Evolutionary conservation across 2,888 invertebrate species (phyloP), one percentile per base, ranked within the genome.

Genomic region (Salpingus planirostris): DNA sequence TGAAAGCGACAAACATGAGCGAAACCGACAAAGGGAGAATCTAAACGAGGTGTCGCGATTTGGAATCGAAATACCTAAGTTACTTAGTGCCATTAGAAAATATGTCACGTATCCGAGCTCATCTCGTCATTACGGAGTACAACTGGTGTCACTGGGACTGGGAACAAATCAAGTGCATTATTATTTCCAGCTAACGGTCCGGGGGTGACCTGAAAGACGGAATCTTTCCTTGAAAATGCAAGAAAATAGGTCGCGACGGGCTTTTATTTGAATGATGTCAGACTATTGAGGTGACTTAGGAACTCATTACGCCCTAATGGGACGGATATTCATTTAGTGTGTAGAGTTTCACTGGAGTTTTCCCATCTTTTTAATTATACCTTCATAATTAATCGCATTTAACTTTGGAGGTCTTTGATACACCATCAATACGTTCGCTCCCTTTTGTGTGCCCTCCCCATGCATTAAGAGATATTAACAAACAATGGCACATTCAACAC

Each of bases 281-380:
- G 29, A 29, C 24, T 25, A 15, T 29, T 29, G 29, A 34, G 13
- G 29, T 29, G 21, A 12, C 25, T 29, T 21, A 24, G 36, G 39
- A 46, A 44, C 43, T 46, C 41, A 40, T 46, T 46, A 44, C 42
- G 37, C 40, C 31, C 40, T 44, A 46, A 44, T 43, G 41, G 41
- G 41, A 36, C 40, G 33, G 27, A 38, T 33, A 46, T 42, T 44
- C 42, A 43, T 46, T 40, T 43, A 43, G 40, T n/a, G 43, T 45
- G 41, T 45, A 37, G 29, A 38, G 29, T 21, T 29, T 36, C 38
- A 24, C 31, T 29, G 33, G 38, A 31, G 42, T 40, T 31, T 40
- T 33, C 29, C 27, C 29, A 39, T 36, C 36, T 40, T 42, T 43
- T 42, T 40, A 38, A 40, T 40, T 46, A 36, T 29, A 27, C 30